Conservation (phyloP, 2,888 invertebrate species). For the Trachelus stipa region DNA sequence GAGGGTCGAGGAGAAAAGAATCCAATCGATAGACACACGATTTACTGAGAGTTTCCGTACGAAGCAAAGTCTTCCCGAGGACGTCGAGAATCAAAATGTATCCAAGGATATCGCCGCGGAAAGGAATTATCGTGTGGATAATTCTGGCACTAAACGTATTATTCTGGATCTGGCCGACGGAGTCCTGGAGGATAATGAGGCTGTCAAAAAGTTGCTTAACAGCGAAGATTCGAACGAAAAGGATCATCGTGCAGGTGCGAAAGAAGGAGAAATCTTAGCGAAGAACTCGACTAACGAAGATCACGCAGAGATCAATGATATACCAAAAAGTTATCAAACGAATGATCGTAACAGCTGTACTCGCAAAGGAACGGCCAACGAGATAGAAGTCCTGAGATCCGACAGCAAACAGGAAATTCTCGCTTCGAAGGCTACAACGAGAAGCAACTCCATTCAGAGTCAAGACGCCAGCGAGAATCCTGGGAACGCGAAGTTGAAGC, state of each 20-base stretch:
- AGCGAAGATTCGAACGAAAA: neutral
- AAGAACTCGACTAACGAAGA: neutral
- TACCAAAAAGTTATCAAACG: constrained; percentile 13
- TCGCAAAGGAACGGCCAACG: constrained; percentile 23
- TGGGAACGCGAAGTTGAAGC: constrained; percentile 43
- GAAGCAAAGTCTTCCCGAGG: neutral
- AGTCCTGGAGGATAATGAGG: neutral
- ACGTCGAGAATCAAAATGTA: neutral
- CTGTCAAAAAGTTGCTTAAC: neutral
- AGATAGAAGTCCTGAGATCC: constrained; percentile 35
- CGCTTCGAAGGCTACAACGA: constrained; percentile 38
- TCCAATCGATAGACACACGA: neutral
- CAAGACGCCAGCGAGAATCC: constrained; percentile 44
- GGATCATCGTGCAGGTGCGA: neutral
- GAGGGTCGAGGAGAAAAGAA: constrained; percentile 3
- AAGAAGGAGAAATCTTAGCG: neutral
- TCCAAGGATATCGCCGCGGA: neutral
- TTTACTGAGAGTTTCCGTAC: neutral
- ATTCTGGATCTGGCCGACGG: neutral
- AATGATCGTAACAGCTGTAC: constrained; percentile 12
- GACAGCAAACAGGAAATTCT: constrained; percentile 39
- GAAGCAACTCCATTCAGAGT: constrained; percentile 49
- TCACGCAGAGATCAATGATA: neutral
- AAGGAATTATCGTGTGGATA: neutral
- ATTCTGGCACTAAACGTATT: neutral